Evolutionary conservation across 1,140 invertebrate species (phyloP).

Genomic region (Berghia stephanieae): DNA sequence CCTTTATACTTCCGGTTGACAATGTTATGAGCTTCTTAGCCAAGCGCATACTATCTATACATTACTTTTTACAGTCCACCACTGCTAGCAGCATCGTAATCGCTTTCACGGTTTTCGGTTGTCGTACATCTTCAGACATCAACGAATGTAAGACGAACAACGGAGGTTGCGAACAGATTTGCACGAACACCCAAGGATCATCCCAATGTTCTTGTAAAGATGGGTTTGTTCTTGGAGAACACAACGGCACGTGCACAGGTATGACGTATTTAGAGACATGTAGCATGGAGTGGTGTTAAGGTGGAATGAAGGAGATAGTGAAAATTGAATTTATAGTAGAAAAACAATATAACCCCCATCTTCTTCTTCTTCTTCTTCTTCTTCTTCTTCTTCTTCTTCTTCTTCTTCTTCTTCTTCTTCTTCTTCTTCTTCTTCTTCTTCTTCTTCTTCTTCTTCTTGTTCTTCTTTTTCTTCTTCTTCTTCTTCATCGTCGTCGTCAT

Average conservation of each 20-base stretch:
- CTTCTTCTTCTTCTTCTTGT: no score
- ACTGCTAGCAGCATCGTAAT: no score
- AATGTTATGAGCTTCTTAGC: no score
- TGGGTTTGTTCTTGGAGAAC: conserved; percentile 72
- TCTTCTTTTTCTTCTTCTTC: no score
- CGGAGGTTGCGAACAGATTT: conserved; percentile 80
- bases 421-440: conserved; percentile 10
- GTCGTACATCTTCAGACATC: no score
- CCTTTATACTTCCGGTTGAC: no score
- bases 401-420: neutral
- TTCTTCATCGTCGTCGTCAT: neutral
- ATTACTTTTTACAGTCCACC: no score
- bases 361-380: neutral
- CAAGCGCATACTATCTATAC: no score
- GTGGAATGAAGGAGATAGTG: no score
- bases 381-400: neutral
- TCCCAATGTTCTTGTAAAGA: conserved; percentile 83
- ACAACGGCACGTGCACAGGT: conserved; percentile 36
- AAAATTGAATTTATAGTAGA: no score
- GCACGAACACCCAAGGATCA: conserved; percentile 84
- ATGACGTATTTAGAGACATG: neutral
- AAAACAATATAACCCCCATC: neutral
- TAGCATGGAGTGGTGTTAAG: neutral
- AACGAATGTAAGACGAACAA: conserved; percentile 38
- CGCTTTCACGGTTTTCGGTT: no score